Percentiles rank a stretch among this genome's conserved stretches.
Evolutionary conservation across 2,797 vertebrate species (phyloP).

Genomic region (Hippocampus kuda): DNA sequence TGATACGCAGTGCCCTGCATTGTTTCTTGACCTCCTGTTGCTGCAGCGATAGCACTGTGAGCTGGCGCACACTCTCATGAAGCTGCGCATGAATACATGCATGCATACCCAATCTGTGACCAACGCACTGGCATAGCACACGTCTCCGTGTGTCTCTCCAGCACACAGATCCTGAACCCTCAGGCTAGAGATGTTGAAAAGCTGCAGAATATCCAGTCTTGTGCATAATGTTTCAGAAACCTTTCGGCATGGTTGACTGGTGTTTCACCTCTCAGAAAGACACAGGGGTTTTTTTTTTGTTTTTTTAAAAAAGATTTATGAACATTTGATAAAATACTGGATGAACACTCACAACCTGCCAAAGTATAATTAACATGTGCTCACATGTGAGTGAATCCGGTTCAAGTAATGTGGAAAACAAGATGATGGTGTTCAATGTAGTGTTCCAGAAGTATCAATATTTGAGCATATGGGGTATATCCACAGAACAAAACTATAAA

Average conservation of each 20-base stretch:
- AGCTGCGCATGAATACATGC: slow-evolving; percentile 23
- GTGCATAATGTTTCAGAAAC: slow-evolving; percentile 2
- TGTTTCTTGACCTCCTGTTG: slow-evolving; percentile 34
- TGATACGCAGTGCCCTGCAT: slow-evolving; percentile 21
- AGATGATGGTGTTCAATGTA: too few relatives aligned
- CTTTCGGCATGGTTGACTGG: slow-evolving; percentile 11
- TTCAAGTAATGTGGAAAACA: too few relatives aligned
- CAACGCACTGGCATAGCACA: slow-evolving; percentile 9
- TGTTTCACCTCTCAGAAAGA: neutral
- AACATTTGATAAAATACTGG: too few relatives aligned
- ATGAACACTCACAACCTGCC: too few relatives aligned
- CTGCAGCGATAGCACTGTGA: slow-evolving; percentile 36
- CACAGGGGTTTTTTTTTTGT: neutral
- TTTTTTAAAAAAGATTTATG: neutral
- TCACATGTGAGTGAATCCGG: too few relatives aligned
- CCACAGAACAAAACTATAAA: neutral
- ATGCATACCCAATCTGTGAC: slow-evolving; percentile 33
- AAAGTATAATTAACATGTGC: too few relatives aligned
- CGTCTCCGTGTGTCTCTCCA: neutral
- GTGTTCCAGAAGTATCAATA: too few relatives aligned
- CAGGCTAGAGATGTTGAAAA: slow-evolving; percentile 21
- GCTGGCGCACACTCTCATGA: slow-evolving; percentile 28
- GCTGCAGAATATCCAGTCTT: slow-evolving; percentile 13
- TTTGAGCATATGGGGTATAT: too few relatives aligned
- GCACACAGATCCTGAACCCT: slow-evolving; percentile 14